A percentile compares a stretch with the other conserved stretches of the same genome.
phyloP scores from a whole-genome alignment of 2,797 vertebrate genomes.

The Sciurus carolinensis region DNA sequence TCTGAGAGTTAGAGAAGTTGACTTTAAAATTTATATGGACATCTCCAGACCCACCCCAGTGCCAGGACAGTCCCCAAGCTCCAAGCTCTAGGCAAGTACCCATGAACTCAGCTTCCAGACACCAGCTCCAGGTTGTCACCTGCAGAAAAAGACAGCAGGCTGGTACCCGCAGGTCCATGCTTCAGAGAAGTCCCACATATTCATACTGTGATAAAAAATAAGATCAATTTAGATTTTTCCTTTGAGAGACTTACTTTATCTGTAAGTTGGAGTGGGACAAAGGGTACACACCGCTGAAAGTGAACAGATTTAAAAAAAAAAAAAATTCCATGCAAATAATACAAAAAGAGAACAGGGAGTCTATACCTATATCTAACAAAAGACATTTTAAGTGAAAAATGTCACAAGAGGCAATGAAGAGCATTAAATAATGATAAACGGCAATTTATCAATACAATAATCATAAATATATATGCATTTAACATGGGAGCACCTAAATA shows the following conservation, averaged over 20 bases:
- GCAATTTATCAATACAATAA: not conserved
- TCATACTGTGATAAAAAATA: not conserved
- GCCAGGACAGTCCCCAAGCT: too few relatives aligned
- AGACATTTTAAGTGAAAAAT: not conserved
- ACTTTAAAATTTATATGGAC: not conserved
- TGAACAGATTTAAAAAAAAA: not conserved
- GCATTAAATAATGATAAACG: not conserved
- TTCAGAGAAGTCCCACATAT: not conserved
- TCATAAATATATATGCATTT: not conserved
- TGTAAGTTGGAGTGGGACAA: not conserved
- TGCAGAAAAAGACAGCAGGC: not conserved
- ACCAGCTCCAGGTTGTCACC: not conserved
- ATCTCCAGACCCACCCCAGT: not conserved
- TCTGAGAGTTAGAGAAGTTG: not conserved
- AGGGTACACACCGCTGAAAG: not conserved
- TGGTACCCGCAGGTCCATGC: not conserved
- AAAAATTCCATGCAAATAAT: not conserved
- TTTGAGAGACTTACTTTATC: not conserved
- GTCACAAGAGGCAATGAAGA: not conserved
- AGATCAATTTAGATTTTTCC: not conserved
- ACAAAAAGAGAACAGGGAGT: not conserved
- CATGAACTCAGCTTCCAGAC: not conserved
- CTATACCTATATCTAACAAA: not conserved
- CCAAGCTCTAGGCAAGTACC: not conserved
- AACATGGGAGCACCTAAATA: not conserved